Conservation (phyloP, 92 coral and sea anemone species). For the Scolanthus callimorphus region DNA sequence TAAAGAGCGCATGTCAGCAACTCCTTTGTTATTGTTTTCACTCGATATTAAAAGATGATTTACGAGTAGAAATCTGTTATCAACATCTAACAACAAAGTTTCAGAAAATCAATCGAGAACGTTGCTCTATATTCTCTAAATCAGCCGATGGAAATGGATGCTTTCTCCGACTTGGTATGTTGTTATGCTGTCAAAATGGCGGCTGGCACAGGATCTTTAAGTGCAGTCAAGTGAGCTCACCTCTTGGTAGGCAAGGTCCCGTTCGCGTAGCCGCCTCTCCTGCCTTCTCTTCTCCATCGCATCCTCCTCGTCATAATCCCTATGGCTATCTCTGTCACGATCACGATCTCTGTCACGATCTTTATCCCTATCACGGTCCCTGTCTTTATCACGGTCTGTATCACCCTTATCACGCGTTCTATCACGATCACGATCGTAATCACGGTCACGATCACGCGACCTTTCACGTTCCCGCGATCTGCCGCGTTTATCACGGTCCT, state of each 20-base stretch:
- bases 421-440: slow-evolving; percentile 56
- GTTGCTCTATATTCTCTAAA: too few relatives aligned
- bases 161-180: too few relatives aligned
- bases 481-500: slow-evolving; percentile 51
- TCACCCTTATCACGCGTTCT: slow-evolving; percentile 72
- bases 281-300: slow-evolving; percentile 76
- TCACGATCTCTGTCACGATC: slow-evolving; percentile 41
- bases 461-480: slow-evolving; percentile 74
- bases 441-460: slow-evolving; percentile 50
- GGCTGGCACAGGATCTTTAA: too few relatives aligned
- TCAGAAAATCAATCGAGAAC: too few relatives aligned
- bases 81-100: too few relatives aligned
- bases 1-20: too few relatives aligned
- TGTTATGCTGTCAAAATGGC: too few relatives aligned
- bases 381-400: slow-evolving; percentile 47
- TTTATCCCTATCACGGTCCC: slow-evolving; percentile 46
- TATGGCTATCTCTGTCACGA: slow-evolving; percentile 59
- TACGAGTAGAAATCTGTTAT: too few relatives aligned
- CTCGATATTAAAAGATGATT: too few relatives aligned
- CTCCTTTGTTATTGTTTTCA: too few relatives aligned
- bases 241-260: slow-evolving; percentile 86
- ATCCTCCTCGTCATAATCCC: slow-evolving; percentile 89
- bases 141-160: too few relatives aligned
- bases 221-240: too few relatives aligned
- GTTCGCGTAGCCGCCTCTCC: slow-evolving; percentile 80